Percentiles rank a stretch among this genome's conserved stretches.
phyloP scores from a whole-genome alignment of 2,797 vertebrate genomes.

The Crenuchus spilurus region DNA sequence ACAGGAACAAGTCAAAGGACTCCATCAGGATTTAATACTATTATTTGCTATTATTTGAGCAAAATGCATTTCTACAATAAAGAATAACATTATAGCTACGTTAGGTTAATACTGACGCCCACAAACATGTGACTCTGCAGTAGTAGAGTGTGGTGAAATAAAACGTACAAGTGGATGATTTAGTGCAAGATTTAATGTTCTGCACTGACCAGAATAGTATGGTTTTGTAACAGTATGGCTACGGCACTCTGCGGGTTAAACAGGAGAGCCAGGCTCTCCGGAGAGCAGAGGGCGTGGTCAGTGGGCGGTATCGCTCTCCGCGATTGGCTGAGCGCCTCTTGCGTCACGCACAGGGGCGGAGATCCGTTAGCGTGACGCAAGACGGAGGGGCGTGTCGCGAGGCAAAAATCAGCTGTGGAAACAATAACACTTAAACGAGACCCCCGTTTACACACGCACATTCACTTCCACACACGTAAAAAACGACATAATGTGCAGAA shows the following conservation, averaged over 20 bases:
- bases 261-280: slow-evolving; percentile 15
- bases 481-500: slow-evolving; percentile 15
- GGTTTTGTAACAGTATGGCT: slow-evolving; percentile 31
- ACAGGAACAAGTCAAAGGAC: too few species aligned
- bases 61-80: too few species aligned
- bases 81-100: too few species aligned
- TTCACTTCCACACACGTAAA: background rate
- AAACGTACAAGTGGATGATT: too few species aligned
- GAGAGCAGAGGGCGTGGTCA: slow-evolving; percentile 42
- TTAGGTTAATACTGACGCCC: too few species aligned
- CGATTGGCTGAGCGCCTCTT: slow-evolving; percentile 45
- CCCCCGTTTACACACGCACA: background rate
- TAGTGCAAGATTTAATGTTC: background rate
- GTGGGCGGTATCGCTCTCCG: background rate
- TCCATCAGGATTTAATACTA: too few species aligned
- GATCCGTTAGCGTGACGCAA: slow-evolving; percentile 65
- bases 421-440: slow-evolving; percentile 69
- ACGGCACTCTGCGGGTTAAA: slow-evolving; percentile 48
- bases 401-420: slow-evolving; percentile 78
- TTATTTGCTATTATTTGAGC: too few species aligned
- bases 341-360: slow-evolving; percentile 37
- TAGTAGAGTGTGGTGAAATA: background rate
- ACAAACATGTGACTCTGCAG: too few species aligned
- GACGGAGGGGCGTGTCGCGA: slow-evolving; percentile 68
- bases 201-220: background rate